phyloP scores from a whole-genome alignment of 2,113 vertebrate species.

The Pachypanchax playfairii region DNA sequence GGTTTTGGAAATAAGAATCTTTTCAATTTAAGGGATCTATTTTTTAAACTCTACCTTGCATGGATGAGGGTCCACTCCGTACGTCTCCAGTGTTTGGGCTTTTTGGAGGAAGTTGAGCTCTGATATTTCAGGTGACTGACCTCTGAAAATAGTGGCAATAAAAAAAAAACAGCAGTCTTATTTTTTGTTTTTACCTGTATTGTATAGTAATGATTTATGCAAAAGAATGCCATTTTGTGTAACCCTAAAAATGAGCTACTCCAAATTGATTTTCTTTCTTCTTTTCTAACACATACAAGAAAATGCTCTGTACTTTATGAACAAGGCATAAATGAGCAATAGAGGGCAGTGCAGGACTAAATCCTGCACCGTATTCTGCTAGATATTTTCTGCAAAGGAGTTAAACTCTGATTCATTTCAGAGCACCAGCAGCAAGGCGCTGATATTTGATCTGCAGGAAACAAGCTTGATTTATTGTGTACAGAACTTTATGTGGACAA shows the following conservation, averaged over 20 bases:
- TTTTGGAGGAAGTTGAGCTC: conserved; percentile 96
- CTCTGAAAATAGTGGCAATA: conserved; percentile 74
- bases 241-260: no score
- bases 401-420: not conserved
- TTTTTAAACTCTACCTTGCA: conserved; percentile 85
- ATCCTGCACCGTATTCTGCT: not conserved
- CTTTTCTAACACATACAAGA: not conserved
- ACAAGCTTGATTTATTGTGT: no score
- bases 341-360: conserved; percentile 61
- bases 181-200: no score
- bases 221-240: no score
- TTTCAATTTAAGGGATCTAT: no score
- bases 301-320: not conserved
- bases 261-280: no score
- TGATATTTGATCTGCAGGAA: no score
- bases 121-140: conserved; percentile 90
- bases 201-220: no score
- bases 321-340: conserved; percentile 25
- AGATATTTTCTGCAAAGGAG: not conserved
- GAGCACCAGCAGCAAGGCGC: no score
- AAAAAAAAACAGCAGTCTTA: not conserved
- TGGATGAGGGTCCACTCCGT: conserved; percentile 95
- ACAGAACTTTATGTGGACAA: not conserved
- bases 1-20: no score
- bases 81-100: conserved; percentile 95